Evolutionary conservation across 2,797 vertebrate genomes (phyloP).

Genomic region (Falco biarmicus): DNA sequence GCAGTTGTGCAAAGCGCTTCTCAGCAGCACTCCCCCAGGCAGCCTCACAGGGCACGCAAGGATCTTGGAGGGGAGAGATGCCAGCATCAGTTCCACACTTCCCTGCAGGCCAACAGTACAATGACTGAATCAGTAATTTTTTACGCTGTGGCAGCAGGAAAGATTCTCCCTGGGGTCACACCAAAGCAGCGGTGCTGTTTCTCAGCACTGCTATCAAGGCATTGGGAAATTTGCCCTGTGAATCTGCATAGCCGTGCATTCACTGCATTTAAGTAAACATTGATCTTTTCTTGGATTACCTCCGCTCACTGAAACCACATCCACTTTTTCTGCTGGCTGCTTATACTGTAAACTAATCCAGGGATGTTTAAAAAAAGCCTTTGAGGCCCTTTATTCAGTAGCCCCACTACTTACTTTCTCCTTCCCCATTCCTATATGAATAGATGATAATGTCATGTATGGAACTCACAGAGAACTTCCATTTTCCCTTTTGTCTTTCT

Average conservation of each 20-base stretch:
- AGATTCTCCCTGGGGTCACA: neutral
- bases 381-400: neutral
- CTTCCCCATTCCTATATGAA: neutral
- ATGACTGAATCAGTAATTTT: neutral
- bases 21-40: accelerated
- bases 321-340: neutral
- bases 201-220: neutral
- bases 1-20: neutral
- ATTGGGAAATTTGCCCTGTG: neutral
- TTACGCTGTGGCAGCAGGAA: neutral
- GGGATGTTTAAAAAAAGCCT: neutral
- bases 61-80: neutral
- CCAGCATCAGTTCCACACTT: neutral
- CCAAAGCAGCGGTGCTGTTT: neutral
- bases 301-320: conserved; percentile 36
- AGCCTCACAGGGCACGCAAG: neutral
- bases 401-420: neutral
- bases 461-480: neutral
- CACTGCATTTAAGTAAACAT: conserved; percentile 7
- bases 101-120: neutral
- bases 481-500: neutral
- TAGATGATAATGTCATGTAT: neutral
- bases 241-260: neutral
- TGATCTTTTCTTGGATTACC: neutral
- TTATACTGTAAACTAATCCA: neutral